Conservation (phyloP, 2,797 vertebrate species). For the Dipus sagitta region DNA sequence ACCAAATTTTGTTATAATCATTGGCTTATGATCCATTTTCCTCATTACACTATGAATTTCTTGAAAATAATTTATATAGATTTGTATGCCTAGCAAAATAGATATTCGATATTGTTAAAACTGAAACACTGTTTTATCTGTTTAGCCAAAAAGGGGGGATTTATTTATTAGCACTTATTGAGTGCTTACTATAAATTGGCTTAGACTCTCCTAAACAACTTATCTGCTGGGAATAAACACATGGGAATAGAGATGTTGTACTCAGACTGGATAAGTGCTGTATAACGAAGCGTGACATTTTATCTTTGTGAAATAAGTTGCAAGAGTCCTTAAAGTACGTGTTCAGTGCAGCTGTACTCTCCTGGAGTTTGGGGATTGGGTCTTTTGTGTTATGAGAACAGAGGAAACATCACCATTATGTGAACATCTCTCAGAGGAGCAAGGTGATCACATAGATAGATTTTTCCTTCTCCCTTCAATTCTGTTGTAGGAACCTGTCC, state of each 20-base stretch:
- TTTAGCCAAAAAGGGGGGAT: slow-evolving; percentile 13
- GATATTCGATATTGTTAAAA: background rate
- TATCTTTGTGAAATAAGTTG: background rate
- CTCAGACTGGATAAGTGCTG: background rate
- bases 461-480: background rate
- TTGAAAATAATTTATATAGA: background rate
- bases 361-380: background rate
- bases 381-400: background rate
- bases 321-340: background rate
- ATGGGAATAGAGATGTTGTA: background rate
- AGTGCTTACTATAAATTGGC: background rate
- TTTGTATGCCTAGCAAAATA: background rate
- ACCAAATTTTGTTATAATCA: background rate
- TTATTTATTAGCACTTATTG: background rate
- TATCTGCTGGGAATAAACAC: background rate
- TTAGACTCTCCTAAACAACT: background rate
- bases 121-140: slow-evolving; percentile 1
- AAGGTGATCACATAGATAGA: background rate
- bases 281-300: background rate
- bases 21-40: background rate
- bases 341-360: background rate
- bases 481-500: background rate
- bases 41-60: slow-evolving; percentile 11
- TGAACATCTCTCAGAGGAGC: background rate
- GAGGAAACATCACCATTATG: background rate